These are phyloP conservation scores for Irena cyanogastra DNA, from an alignment of 2,113 vertebrate genomes.

Conservation along the genomic window DNA sequence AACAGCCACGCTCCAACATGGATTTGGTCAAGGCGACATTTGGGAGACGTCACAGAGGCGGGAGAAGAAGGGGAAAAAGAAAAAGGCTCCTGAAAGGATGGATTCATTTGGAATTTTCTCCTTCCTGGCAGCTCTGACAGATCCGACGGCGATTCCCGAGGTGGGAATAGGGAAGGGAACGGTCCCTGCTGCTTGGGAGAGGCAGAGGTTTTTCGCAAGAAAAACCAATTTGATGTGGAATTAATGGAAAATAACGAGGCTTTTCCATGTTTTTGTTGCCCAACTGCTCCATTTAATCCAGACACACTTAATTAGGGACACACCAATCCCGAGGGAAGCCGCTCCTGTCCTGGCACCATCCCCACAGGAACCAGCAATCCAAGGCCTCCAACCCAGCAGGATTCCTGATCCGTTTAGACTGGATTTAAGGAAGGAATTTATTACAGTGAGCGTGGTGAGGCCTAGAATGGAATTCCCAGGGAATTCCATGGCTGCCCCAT, in stretches of 20 bases:
- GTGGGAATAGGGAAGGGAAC: neutral
- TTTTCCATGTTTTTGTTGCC: neutral
- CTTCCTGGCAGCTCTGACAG: neutral
- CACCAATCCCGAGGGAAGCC: neutral
- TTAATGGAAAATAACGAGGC: neutral
- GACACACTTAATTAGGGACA: neutral
- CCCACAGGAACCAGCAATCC: neutral
- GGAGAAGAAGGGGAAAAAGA: neutral
- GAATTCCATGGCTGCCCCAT: neutral
- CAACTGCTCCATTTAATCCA: neutral
- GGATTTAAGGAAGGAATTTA: neutral
- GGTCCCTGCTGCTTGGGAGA: neutral
- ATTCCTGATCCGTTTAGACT: neutral
- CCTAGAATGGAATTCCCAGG: neutral
- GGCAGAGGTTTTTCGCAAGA: neutral
- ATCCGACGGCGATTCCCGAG: accelerated
- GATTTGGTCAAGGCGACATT: too few species aligned
- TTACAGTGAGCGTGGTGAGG: neutral
- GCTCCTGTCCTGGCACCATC: neutral
- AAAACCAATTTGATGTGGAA: neutral
- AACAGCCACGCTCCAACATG: accelerated
- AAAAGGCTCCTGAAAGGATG: neutral
- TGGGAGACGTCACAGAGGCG: too few species aligned
- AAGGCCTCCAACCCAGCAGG: neutral
- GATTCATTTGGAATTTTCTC: neutral